Evolutionary conservation across 2,113 vertebrate species (phyloP), one percentile per base, ranked within the genome.

Genomic region (Acanthisitta chloris): DNA sequence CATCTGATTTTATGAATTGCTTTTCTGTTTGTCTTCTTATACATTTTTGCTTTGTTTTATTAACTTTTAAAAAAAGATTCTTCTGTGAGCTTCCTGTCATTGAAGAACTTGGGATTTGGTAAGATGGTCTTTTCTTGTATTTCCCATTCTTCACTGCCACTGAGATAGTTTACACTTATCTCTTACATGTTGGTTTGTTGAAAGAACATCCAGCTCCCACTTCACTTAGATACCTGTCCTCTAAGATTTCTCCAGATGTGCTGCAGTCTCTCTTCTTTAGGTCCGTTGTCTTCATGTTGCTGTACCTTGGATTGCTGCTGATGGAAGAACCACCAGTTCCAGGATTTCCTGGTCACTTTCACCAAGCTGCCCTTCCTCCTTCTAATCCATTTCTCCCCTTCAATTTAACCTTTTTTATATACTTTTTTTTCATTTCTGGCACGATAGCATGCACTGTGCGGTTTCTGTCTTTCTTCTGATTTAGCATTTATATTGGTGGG

Each of bases 381-480:
- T 90, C 61, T 61, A 67, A 69, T 14, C 6, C 0, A 0, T 83
- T 64, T 80, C 19, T 52, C 13, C 5, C 45, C 25, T 89, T 67
- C 24, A 78, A 10, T 76, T 81, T 70, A 43, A 61, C 36, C 3
- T 66, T 16, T 62, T 74, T 51, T 21, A 38, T 55, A 26, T 23
- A 23, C 55, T 38, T 73, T 83, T 66, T 36, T 8, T 13, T 4
- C 8, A 70, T n/a, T 73, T 91, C 25, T 85, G 61, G 17, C 23
- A 69, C 26, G 26, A 58, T 78, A 73, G 61, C 17, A 36, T 14
- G 58, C 6, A 34, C 31, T 86, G 14, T 71, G 81, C 69, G 58
- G 29, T 92, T 97, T 87, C 43, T 89, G 34, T 55, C 45, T 81
- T 54, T 71, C 55, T 92, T 88, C 81, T 82, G n/a, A 82, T 85